These are phyloP conservation scores for Priocnemis perturbator DNA, from an alignment of 2,888 invertebrate species.

Conservation along the genomic window DNA sequence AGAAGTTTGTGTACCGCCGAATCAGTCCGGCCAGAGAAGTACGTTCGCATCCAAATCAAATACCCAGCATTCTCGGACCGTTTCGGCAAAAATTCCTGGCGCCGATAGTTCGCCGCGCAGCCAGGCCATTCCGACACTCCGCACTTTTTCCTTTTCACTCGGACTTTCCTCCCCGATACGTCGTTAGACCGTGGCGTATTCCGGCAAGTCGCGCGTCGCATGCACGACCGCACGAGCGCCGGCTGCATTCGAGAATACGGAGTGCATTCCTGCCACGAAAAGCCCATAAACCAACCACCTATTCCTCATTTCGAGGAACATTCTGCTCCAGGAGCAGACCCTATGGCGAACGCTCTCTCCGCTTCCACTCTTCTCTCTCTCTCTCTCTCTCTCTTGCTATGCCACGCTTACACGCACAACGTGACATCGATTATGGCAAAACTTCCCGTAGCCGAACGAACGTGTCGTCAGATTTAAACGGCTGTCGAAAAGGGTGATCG, in stretches of 20 bases:
- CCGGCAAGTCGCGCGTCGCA: too few species aligned
- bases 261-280: slow-evolving; percentile 56
- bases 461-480: slow-evolving; percentile 4
- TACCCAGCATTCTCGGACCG: too few species aligned
- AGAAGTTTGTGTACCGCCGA: too few species aligned
- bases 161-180: too few species aligned
- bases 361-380: neutral
- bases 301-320: slow-evolving; percentile 43
- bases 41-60: too few species aligned
- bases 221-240: too few species aligned
- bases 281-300: slow-evolving; percentile 55
- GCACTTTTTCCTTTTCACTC: too few species aligned
- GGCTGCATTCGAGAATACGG: slow-evolving; percentile 31
- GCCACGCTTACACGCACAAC: neutral
- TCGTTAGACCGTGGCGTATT: too few species aligned
- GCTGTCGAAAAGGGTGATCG: neutral
- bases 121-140: too few species aligned
- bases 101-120: too few species aligned
- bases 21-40: too few species aligned
- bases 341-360: neutral
- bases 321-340: slow-evolving; percentile 17
- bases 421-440: neutral
- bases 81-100: too few species aligned
- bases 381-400: neutral
- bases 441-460: neutral